phyloP scores from a whole-genome alignment of 2,797 vertebrate species.

The Perodicticus potto region DNA sequence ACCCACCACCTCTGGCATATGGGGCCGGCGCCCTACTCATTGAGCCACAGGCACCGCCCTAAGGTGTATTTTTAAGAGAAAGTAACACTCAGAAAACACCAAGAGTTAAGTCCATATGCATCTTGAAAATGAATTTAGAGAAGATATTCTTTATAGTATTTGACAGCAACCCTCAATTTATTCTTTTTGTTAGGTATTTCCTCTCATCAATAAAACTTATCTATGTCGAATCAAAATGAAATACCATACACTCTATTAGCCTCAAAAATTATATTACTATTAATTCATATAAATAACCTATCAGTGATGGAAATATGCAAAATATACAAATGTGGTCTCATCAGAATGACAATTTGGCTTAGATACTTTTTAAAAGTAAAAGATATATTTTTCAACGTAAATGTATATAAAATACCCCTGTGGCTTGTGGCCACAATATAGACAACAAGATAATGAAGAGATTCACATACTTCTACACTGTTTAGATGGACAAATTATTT shows the following conservation, averaged over 20 bases:
- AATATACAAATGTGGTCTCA: not conserved
- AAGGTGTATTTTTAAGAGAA: not conserved
- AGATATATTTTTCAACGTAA: not conserved
- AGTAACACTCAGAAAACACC: not conserved
- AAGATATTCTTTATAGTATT: not conserved
- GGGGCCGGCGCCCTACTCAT: too few relatives aligned
- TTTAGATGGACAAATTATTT: slow-evolving; percentile 19
- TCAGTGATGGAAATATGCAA: not conserved
- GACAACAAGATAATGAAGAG: not conserved
- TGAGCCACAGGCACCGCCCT: too few relatives aligned
- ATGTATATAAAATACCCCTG: not conserved
- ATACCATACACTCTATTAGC: not conserved
- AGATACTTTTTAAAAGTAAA: not conserved
- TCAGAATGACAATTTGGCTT: not conserved
- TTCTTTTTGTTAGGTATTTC: slow-evolving; percentile 30
- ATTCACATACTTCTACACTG: not conserved
- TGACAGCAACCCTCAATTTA: not conserved
- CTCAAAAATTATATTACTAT: not conserved
- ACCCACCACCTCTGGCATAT: too few relatives aligned
- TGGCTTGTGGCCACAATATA: not conserved
- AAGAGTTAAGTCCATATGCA: not conserved
- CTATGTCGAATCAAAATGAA: slow-evolving; percentile 2
- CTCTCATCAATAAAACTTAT: not conserved
- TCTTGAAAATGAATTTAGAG: slow-evolving; percentile 32
- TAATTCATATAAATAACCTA: not conserved